phyloP scores from a whole-genome alignment of 2,888 invertebrate genomes.

The Coremacera marginata region DNA sequence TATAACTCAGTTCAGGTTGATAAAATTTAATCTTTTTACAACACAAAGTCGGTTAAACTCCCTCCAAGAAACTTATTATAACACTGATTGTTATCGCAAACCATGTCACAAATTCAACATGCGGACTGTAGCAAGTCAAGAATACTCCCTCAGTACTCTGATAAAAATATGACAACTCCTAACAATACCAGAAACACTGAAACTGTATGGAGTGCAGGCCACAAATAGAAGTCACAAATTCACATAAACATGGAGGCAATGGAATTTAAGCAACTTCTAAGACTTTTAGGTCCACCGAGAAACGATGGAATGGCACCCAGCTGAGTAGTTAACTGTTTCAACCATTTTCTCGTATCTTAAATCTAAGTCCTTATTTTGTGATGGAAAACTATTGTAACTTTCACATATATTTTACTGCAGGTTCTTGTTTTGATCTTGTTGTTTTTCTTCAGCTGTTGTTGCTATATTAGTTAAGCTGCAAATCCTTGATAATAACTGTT shows the following conservation, averaged over 20 bases:
- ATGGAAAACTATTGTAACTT: constrained; percentile 23
- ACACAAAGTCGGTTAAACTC: no score
- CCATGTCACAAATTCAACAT: background rate
- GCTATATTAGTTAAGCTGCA: no score
- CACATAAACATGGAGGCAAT: constrained; percentile 1
- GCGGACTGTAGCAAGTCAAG: background rate
- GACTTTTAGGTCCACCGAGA: background rate
- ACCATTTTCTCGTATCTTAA: background rate
- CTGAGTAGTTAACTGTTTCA: constrained; percentile 31
- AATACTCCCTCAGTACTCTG: background rate
- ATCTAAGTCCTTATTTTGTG: background rate
- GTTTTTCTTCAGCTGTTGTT: background rate
- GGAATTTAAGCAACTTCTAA: background rate
- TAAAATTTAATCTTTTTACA: no score
- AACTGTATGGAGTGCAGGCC: background rate
- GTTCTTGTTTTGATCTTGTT: background rate
- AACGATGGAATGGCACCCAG: constrained; percentile 24
- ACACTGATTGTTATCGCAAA: no score
- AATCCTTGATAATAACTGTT: no score
- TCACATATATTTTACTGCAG: background rate
- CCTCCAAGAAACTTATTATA: no score
- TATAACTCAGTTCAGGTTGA: background rate
- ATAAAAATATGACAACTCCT: background rate
- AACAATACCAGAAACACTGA: background rate
- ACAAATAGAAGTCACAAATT: constrained; percentile 1